Conservation (phyloP, 2,797 vertebrate species). For the Enteromius thamalakanensis region DNA sequence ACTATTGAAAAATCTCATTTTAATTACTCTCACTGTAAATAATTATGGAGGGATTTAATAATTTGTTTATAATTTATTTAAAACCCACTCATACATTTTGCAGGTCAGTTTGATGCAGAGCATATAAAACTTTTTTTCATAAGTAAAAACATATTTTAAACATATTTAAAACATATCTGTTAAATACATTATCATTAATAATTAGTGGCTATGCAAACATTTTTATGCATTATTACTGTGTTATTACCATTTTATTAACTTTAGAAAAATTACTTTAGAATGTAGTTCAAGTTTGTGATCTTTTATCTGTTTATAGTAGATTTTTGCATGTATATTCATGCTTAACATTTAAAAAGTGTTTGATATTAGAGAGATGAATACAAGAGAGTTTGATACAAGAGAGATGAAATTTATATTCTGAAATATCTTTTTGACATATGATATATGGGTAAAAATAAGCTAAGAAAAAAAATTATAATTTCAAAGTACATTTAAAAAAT, state of each 20-base stretch:
- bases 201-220: neutral
- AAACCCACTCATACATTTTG: neutral
- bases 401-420: neutral
- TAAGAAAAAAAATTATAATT: neutral
- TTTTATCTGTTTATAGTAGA: neutral
- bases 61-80: neutral
- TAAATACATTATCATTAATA: neutral
- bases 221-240: neutral
- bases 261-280: neutral
- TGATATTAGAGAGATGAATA: neutral
- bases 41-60: neutral
- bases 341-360: neutral
- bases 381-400: no score
- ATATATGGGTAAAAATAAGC: neutral
- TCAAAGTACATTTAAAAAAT: neutral
- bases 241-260: neutral
- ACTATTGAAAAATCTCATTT: neutral
- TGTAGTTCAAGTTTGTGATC: neutral
- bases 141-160: no score
- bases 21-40: neutral
- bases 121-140: neutral
- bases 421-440: no score
- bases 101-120: neutral
- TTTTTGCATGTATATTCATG: neutral
- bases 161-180: neutral